phyloP scores from a whole-genome alignment of 2,888 invertebrate species.

The Orthosia incerta region DNA sequence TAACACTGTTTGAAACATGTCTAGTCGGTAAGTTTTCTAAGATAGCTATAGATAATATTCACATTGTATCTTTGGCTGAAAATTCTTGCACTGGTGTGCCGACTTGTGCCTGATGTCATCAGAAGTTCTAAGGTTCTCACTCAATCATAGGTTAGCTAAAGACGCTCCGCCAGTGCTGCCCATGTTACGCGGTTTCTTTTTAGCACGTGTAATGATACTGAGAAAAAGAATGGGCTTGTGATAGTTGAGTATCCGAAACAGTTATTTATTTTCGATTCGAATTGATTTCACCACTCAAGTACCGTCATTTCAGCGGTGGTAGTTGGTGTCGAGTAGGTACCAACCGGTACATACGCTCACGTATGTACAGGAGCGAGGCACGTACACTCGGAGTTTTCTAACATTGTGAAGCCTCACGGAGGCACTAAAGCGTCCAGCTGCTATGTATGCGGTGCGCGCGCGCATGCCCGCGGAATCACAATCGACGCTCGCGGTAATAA shows the following conservation, averaged over 20 bases:
- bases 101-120: too few relatives aligned
- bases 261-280: not conserved
- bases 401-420: slow-evolving; percentile 68
- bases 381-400: slow-evolving; percentile 69
- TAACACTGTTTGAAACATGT: not conserved
- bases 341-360: slow-evolving; percentile 57
- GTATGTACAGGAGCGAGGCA: slow-evolving; percentile 67
- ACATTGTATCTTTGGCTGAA: not conserved
- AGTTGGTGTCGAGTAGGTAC: slow-evolving; percentile 24
- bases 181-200: not conserved
- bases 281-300: slow-evolving; percentile 11
- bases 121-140: not conserved
- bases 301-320: slow-evolving; percentile 6
- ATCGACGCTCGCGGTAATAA: slow-evolving; percentile 80
- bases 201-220: not conserved
- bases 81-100: not conserved
- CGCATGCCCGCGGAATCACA: slow-evolving; percentile 78
- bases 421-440: slow-evolving; percentile 65
- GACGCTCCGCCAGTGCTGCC: not conserved
- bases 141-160: too few relatives aligned
- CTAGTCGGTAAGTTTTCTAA: not conserved
- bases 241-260: slow-evolving; percentile 3
- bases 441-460: slow-evolving; percentile 71
- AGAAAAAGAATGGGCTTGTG: not conserved
- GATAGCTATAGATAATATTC: not conserved